Conservation (phyloP, 2,113 vertebrate genomes). For the Psammodynastes pulverulentus region DNA sequence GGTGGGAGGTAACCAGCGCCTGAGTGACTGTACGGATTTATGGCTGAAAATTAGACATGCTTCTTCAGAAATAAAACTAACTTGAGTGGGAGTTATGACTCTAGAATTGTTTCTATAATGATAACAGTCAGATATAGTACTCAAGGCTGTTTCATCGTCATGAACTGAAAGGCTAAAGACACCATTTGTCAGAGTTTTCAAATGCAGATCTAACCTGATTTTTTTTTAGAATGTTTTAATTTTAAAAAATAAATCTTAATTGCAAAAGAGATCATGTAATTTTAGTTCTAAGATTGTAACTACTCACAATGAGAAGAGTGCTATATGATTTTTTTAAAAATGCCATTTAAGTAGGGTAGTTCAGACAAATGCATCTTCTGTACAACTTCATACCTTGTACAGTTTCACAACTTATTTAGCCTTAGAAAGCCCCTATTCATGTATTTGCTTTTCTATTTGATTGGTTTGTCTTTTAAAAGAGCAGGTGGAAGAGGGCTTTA, state of each 20-base stretch:
- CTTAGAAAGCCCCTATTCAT: not conserved
- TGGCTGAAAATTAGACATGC: not conserved
- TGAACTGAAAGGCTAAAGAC: not conserved
- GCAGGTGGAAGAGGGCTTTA: not conserved
- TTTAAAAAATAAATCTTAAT: not conserved
- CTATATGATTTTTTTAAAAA: not conserved
- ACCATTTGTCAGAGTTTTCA: not conserved
- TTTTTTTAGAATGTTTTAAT: not conserved
- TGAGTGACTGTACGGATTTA: too few species aligned
- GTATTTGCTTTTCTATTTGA: not conserved
- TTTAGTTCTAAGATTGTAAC: not conserved
- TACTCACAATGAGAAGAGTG: not conserved
- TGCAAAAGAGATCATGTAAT: not conserved
- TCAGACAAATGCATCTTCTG: not conserved
- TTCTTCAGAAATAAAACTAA: not conserved
- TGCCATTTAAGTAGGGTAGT: not conserved
- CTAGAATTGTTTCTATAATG: not conserved
- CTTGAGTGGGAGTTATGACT: not conserved
- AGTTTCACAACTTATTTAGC: not conserved
- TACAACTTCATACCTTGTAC: not conserved
- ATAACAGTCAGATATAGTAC: not conserved
- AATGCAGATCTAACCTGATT: not conserved
- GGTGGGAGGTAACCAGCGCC: too few species aligned
- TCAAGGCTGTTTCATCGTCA: not conserved
- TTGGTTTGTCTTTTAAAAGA: not conserved